Percentiles rank a stretch among this genome's conserved stretches.
Evolutionary conservation across 2,888 invertebrate species (phyloP).

Genomic region (Cartodere bifasciata): DNA sequence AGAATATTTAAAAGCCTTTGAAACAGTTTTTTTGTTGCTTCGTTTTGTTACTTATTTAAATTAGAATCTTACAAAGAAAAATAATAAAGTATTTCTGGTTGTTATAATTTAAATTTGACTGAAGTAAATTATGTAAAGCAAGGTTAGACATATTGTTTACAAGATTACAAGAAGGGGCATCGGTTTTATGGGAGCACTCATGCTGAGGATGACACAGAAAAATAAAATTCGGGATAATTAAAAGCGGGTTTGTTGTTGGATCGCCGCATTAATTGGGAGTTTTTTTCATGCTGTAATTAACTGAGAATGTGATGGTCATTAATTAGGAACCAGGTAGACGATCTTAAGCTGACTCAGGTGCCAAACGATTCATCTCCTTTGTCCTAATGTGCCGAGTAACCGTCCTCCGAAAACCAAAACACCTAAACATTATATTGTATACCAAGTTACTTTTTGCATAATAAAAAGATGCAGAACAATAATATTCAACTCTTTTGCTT

Average conservation of each 20-base stretch:
- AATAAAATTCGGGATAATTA: slow-evolving; percentile 32
- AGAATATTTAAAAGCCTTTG: no score
- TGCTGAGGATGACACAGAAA: slow-evolving; percentile 22
- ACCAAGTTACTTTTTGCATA: neutral
- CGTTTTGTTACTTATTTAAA: no score
- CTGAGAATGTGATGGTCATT: slow-evolving; percentile 13
- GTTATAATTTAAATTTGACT: no score
- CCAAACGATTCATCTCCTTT: slow-evolving; percentile 14
- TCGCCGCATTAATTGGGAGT: slow-evolving; percentile 32
- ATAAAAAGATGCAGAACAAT: no score
- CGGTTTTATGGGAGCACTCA: no score
- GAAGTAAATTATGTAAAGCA: no score
- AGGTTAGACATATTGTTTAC: no score
- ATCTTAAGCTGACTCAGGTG: slow-evolving; percentile 9
- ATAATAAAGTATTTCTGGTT: no score
- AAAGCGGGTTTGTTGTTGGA: slow-evolving; percentile 29
- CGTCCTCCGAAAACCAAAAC: neutral
- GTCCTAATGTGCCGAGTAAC: slow-evolving; percentile 8
- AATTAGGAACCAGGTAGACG: slow-evolving; percentile 11
- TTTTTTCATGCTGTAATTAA: slow-evolving; percentile 16
- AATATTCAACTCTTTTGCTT: no score
- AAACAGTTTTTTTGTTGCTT: no score
- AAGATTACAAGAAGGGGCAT: no score
- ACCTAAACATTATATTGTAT: neutral
- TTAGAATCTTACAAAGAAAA: no score